Conservation (phyloP, 2,888 invertebrate genomes). For the Watsonalla binaria region DNA sequence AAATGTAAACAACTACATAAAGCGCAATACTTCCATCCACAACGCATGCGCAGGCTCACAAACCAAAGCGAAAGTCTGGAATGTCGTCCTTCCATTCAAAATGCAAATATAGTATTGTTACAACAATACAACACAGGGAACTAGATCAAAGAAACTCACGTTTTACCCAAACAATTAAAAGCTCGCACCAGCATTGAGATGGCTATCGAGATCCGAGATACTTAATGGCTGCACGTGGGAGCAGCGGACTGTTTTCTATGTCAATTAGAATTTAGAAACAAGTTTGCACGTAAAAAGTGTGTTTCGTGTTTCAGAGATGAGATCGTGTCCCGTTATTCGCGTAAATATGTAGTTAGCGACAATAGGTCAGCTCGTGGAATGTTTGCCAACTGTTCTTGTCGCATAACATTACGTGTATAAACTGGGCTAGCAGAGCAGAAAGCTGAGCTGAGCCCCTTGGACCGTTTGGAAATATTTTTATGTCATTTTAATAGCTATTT, state of each 20-base stretch:
- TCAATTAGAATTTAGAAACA: slow-evolving; percentile 50
- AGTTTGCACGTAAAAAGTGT: slow-evolving; percentile 30
- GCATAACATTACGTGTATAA: slow-evolving; percentile 41
- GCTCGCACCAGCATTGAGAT: slow-evolving; percentile 34
- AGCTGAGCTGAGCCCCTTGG: too few relatives aligned
- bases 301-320: slow-evolving; percentile 31
- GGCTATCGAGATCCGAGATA: slow-evolving; percentile 27
- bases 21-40: too few relatives aligned
- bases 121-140: slow-evolving; percentile 41
- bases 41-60: too few relatives aligned
- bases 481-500: background rate
- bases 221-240: slow-evolving; percentile 40
- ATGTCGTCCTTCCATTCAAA: slow-evolving; percentile 9
- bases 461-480: slow-evolving; percentile 26
- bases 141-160: slow-evolving; percentile 38
- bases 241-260: slow-evolving; percentile 53
- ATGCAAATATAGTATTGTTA: slow-evolving; percentile 17
- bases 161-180: slow-evolving; percentile 45
- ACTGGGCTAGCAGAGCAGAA: slow-evolving; percentile 36
- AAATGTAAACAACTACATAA: too few relatives aligned
- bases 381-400: slow-evolving; percentile 25
- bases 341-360: slow-evolving; percentile 43
- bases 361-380: slow-evolving; percentile 43
- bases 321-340: slow-evolving; percentile 49
- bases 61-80: slow-evolving; percentile 15